These are phyloP conservation scores for Rhagoletis pomonella DNA, from an alignment of 1,140 invertebrate species.

Conservation along the genomic window DNA sequence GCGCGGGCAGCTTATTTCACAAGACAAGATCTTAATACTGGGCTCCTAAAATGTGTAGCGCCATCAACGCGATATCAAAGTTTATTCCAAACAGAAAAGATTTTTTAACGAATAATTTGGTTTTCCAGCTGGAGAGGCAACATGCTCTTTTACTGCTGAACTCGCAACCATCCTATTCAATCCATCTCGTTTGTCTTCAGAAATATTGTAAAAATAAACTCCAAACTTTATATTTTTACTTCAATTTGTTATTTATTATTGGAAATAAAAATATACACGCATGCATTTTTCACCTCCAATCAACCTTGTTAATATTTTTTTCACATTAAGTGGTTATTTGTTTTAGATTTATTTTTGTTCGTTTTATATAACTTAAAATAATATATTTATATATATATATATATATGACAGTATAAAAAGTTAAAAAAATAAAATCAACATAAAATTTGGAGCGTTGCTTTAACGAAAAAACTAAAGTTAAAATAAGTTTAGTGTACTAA, in stretches of 20 bases:
- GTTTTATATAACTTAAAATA: constrained; percentile 45
- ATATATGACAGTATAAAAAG: constrained; percentile 37
- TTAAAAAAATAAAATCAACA: constrained; percentile 4
- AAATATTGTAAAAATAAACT: neutral
- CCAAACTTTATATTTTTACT: neutral
- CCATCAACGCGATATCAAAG: no score
- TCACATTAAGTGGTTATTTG: neutral
- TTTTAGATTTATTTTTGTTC: constrained; percentile 43
- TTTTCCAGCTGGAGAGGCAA: no score
- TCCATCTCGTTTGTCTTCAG: no score
- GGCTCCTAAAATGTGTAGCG: no score
- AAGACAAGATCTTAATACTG: no score
- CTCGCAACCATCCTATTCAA: no score
- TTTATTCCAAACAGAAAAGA: no score
- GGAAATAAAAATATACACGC: constrained; percentile 46
- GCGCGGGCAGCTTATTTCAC: no score
- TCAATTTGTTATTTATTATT: constrained; percentile 26
- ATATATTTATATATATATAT: constrained; percentile 11
- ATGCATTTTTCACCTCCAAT: neutral
- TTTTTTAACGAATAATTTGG: no score
- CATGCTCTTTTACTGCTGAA: no score
- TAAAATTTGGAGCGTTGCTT: neutral
- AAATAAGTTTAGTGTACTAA: neutral
- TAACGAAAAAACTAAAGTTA: neutral
- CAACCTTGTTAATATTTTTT: neutral